phyloP scores from a whole-genome alignment of 2,888 invertebrate species.

The Zeuzera pyrina region DNA sequence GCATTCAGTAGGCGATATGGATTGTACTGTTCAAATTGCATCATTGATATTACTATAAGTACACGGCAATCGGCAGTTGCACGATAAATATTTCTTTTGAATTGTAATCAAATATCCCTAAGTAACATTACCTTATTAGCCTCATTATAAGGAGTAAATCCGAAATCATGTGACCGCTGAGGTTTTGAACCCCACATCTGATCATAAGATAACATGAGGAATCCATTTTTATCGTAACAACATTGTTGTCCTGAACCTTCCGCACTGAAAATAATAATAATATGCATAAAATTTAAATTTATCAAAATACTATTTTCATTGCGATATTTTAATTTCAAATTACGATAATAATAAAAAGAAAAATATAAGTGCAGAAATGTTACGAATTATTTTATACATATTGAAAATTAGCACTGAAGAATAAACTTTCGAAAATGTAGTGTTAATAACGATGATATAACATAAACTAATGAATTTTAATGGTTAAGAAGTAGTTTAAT shows the following conservation, averaged over 20 bases:
- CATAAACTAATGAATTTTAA: too few relatives aligned
- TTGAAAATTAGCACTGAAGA: too few relatives aligned
- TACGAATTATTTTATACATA: neutral
- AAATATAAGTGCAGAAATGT: neutral
- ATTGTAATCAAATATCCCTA: too few relatives aligned
- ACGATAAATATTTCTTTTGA: too few relatives aligned
- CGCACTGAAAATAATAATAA: conserved; percentile 63
- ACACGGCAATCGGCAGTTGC: too few relatives aligned
- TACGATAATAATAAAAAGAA: neutral
- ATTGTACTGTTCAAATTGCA: too few relatives aligned
- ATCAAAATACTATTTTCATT: neutral
- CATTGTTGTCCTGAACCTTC: conserved; percentile 97
- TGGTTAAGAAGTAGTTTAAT: too few relatives aligned
- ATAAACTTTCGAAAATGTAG: too few relatives aligned
- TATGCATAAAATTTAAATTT: conserved; percentile 1
- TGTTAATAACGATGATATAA: too few relatives aligned
- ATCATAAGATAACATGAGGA: conserved; percentile 94
- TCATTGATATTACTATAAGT: too few relatives aligned
- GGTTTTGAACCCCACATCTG: conserved; percentile 95
- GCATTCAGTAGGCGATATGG: too few relatives aligned
- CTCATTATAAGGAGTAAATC: conserved; percentile 94
- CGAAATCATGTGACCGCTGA: conserved; percentile 89
- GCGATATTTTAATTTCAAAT: conserved; percentile 1
- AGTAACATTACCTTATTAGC: conserved; percentile 92
- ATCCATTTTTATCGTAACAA: conserved; percentile 94